phyloP scores from a whole-genome alignment of 2,888 invertebrate genomes.

The Agrilus cyanescens region DNA sequence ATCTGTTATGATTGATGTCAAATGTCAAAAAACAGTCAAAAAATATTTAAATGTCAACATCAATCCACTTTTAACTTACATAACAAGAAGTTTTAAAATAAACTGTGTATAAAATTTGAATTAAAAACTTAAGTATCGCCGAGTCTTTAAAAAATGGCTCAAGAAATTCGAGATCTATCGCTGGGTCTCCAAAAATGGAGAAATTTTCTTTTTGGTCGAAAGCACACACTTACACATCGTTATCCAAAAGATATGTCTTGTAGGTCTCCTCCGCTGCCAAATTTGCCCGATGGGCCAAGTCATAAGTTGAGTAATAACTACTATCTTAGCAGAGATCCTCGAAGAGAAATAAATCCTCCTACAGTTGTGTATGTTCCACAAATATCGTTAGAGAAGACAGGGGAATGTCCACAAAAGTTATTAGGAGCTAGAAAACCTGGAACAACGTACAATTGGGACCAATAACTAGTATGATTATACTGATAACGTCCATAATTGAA shows the following conservation, averaged over 20 bases:
- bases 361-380: constrained; percentile 37
- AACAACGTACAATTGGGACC: constrained; percentile 44
- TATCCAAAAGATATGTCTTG: constrained; percentile 54
- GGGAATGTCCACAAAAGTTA: constrained; percentile 31
- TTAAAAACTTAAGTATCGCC: too few species aligned
- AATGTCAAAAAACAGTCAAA: too few species aligned
- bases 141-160: constrained; percentile 19
- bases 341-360: constrained; percentile 67
- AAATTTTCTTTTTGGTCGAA: constrained; percentile 55
- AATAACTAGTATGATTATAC: constrained; percentile 18
- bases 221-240: constrained; percentile 41
- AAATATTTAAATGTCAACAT: background rate
- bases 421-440: constrained; percentile 45
- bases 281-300: constrained; percentile 69
- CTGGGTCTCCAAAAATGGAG: constrained; percentile 49
- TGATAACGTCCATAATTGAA: too few species aligned
- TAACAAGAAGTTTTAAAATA: constrained; percentile 1
- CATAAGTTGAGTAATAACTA: constrained; percentile 73
- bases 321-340: constrained; percentile 71
- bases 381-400: constrained; percentile 34
- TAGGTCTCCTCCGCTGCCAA: constrained; percentile 72
- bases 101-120: background rate
- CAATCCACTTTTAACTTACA: background rate
- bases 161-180: constrained; percentile 50
- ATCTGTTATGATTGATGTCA: background rate